Evolutionary conservation across 2,888 invertebrate genomes (phyloP).

Genomic region (Pseudococcus longispinus): DNA sequence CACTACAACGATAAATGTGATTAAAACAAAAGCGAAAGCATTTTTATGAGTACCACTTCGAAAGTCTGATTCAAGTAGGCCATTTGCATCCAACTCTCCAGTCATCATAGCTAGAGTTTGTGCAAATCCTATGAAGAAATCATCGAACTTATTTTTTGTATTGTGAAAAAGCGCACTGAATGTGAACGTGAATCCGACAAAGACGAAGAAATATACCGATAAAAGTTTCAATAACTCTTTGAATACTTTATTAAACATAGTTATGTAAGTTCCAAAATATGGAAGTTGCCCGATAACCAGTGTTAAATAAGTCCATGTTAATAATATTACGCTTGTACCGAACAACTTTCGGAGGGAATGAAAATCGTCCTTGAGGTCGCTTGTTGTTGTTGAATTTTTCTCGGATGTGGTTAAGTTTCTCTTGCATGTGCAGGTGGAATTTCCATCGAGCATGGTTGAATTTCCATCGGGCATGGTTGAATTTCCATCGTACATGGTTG

Average conservation of each 20-base stretch:
- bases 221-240: slow-evolving; percentile 85
- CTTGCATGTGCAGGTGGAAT: too few species aligned
- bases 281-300: slow-evolving; percentile 87
- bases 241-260: slow-evolving; percentile 87
- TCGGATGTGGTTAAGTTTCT: too few species aligned
- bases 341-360: slow-evolving; percentile 74
- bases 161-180: slow-evolving; percentile 84
- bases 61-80: slow-evolving; percentile 50
- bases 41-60: slow-evolving; percentile 84
- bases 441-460: too few species aligned
- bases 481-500: too few species aligned
- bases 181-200: slow-evolving; percentile 85
- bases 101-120: slow-evolving; percentile 90
- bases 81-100: slow-evolving; percentile 73
- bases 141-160: slow-evolving; percentile 79
- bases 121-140: slow-evolving; percentile 83
- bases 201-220: slow-evolving; percentile 81
- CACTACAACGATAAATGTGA: slow-evolving; percentile 83
- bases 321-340: slow-evolving; percentile 83
- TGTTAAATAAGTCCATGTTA: slow-evolving; percentile 89
- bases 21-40: slow-evolving; percentile 79
- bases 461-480: too few species aligned
- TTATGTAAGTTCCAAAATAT: slow-evolving; percentile 86
- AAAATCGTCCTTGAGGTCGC: too few species aligned
- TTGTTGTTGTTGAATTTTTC: too few species aligned